Base-by-base conservation (phyloP, 2,888 invertebrate genomes). In the Pseudoips prasinana region DNA sequence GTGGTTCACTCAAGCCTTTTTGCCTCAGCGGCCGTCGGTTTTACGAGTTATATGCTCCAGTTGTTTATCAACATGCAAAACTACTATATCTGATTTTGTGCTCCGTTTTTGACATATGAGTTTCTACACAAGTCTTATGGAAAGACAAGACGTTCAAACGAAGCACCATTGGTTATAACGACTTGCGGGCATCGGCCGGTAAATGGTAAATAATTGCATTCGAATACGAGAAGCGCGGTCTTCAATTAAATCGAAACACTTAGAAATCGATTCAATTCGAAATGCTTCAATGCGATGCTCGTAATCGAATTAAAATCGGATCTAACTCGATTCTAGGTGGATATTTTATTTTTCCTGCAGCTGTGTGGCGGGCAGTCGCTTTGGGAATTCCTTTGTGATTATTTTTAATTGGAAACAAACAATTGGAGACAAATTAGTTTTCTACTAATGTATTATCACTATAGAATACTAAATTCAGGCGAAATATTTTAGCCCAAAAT, bases 201-300 rank as follows among this genome's bases (percentile, higher is more conserved):
- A 65, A 70, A 65, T 65, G 69, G 60, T 62, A 67, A 66, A 70
- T 69, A 66, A 70, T 66, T 68, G 68, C 60, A 68, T 64, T 61
- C 53, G 54, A 54, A 64, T 58, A 55, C 54, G 40, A 44, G 45
- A 46, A 39, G 46, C 40, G 52, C 49, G 48, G 44, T 46, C 58
- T 58, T 56, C 65, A 67, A 73, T 71, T 71, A 70, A 73, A 71
- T 64, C 55, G 62, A 58, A 65, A 65, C 69, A 70, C 68, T 71
- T 65, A 69, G 68, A 62, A 61, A 64, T 67, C 57, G 56, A 69
- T 69, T 63, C 52, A 48, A 64, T 62, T 49, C 33, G 53, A 44
- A 55, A 32, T 61, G 62, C 54, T 63, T 54, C 58, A 63, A 59
- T 62, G 57, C 58, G 54, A 52, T 58, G 41, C 58, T 56, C 55